Evolutionary conservation across 2,113 vertebrate genomes (phyloP), one percentile per base, ranked within the genome.

Genomic region (Laticauda colubrina): DNA sequence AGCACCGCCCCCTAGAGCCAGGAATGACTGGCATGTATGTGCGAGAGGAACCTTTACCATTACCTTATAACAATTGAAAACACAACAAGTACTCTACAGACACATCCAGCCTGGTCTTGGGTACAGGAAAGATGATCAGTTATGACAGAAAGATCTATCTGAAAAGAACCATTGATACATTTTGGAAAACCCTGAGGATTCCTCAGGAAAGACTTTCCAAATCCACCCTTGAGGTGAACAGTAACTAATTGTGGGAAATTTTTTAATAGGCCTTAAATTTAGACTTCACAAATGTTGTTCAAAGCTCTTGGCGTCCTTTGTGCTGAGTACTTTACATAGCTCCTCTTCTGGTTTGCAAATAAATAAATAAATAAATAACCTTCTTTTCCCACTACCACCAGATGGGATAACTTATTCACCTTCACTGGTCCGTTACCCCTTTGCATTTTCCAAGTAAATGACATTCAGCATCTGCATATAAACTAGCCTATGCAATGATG

Each of bases 281-380:
- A 53, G 45, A 61, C 20, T 24, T 59, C 45, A n/a, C 59, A 5
- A 2, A 29, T 59, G 48, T 43, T 24, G 26, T 39, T 26, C 56
- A 57, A 92, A 11, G 15, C 11, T 24, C 10, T 89, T 91, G 93
- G 91, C 7, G 86, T 93, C 81, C 12, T 94, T 92, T 90, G 9
- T 91, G 89, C 91, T 85, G 94, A 43, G 86, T 24, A 91, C 94
- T 53, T 43, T 55, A 26, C 23, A 90, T 14, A 9, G 2, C 89
- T 89, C 4, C 21, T 20, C 48, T 20, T 94, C 53, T 92, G 20
- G 88, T 93, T 81, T 90, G 89, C 85, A 87, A 5, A 11, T 7
- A 51, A 51, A 9, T 7, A 87, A 5, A 11, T 7, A 51, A 51
- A 9, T 7, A 51, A 51, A 9, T 1, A 51, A 39, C 18, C 2